Conservation (phyloP, 2,113 vertebrate species). For the Paracanthobrama guichenoti region DNA sequence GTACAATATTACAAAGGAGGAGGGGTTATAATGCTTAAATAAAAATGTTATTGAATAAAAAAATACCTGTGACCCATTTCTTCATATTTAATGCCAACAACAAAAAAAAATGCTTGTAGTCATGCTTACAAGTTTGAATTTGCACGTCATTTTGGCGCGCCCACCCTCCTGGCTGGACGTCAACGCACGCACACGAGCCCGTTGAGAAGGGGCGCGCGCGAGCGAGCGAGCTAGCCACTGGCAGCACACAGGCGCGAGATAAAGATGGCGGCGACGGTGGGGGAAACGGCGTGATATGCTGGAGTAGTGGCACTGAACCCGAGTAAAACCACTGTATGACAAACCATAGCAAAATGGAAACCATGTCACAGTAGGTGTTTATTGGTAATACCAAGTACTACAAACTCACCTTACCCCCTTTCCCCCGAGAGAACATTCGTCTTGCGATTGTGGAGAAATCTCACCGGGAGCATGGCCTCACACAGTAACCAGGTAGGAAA, state of each 20-base stretch:
- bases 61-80: no score
- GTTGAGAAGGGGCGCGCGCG: background rate
- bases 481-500: slow-evolving; percentile 78
- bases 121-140: slow-evolving; percentile 2
- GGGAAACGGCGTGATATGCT: slow-evolving; percentile 74
- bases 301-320: slow-evolving; percentile 64
- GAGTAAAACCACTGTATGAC: slow-evolving; percentile 62
- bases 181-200: slow-evolving; percentile 33
- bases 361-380: slow-evolving; percentile 66
- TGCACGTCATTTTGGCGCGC: slow-evolving; percentile 41
- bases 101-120: background rate
- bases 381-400: slow-evolving; percentile 60
- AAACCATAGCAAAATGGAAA: slow-evolving; percentile 64
- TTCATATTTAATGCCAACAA: no score
- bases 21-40: no score
- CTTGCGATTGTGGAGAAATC: slow-evolving; percentile 67
- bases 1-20: no score
- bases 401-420: slow-evolving; percentile 60
- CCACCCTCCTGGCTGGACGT: slow-evolving; percentile 43
- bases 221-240: slow-evolving; percentile 65
- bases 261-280: slow-evolving; percentile 78
- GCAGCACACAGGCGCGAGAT: slow-evolving; percentile 67
- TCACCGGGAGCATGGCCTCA: slow-evolving; percentile 82
- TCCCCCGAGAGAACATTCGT: slow-evolving; percentile 66
- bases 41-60: no score